Evolutionary conservation across 2,113 vertebrate genomes (phyloP).

Genomic region (Polypterus senegalus): DNA sequence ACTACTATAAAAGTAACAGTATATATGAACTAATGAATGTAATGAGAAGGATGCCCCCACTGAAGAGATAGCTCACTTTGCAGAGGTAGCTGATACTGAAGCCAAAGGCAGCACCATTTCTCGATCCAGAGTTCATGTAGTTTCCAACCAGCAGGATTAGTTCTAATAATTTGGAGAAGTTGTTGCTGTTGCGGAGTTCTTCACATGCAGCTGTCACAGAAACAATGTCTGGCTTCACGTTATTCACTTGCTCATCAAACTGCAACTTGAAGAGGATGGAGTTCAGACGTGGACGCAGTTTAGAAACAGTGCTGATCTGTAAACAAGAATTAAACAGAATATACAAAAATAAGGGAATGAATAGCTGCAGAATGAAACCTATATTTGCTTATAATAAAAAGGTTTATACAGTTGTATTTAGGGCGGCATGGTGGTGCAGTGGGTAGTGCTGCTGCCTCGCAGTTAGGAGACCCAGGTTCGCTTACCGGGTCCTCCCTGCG

Average conservation of each 20-base stretch:
- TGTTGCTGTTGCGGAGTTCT: constrained; percentile 62
- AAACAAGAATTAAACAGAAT: too few species aligned
- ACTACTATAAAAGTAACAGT: too few species aligned
- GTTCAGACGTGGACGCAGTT: constrained; percentile 57
- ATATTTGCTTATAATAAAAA: too few species aligned
- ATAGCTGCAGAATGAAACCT: too few species aligned
- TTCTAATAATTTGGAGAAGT: constrained; percentile 61
- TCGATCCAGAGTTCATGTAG: constrained; percentile 79
- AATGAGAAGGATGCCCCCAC: neutral
- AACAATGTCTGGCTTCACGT: constrained; percentile 81
- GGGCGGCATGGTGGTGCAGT: too few species aligned
- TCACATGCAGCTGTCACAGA: constrained; percentile 81
- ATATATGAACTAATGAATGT: too few species aligned
- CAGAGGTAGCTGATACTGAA: constrained; percentile 71
- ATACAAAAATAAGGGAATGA: too few species aligned
- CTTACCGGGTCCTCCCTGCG: too few species aligned
- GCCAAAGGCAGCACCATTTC: constrained; percentile 74
- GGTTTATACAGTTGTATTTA: too few species aligned
- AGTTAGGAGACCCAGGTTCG: too few species aligned
- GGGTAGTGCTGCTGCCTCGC: too few species aligned
- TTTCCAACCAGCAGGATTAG: constrained; percentile 73
- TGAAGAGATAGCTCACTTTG: constrained; percentile 39
- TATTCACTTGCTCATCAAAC: constrained; percentile 78
- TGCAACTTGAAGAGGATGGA: constrained; percentile 76
- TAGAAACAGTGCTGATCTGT: constrained; percentile 70